Evolutionary conservation across 2,797 vertebrate species (phyloP).

Genomic region (Galagoides demidoff): DNA sequence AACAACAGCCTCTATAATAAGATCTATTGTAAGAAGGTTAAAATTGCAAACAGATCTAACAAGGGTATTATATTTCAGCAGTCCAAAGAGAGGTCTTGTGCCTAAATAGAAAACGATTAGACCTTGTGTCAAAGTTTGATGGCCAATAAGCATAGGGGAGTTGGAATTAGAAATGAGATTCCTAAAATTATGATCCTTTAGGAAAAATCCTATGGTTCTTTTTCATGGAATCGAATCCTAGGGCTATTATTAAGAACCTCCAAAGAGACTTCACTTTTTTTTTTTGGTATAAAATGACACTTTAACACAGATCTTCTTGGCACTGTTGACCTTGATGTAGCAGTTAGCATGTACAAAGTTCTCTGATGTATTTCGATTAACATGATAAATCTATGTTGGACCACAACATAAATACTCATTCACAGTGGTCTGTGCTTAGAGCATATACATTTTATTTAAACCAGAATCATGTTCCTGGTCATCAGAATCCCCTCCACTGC

Average conservation of each 20-base stretch:
- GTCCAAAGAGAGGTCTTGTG: neutral
- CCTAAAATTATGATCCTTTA: conserved; percentile 24
- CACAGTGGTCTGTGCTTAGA: neutral
- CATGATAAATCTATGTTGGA: conserved; percentile 14
- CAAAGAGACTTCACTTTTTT: neutral
- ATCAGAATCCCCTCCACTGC: neutral
- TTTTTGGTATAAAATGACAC: neutral
- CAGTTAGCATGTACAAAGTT: conserved; percentile 58
- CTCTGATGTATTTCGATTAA: conserved; percentile 54
- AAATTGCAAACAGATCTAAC: conserved; percentile 71
- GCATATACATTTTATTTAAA: conserved; percentile 11
- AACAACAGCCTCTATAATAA: conserved; percentile 55
- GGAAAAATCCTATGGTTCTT: neutral
- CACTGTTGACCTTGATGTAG: conserved; percentile 36
- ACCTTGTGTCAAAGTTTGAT: neutral
- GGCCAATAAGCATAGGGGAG: conserved; percentile 33
- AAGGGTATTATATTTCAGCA: conserved; percentile 50
- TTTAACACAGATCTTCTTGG: conserved; percentile 62
- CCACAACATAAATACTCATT: neutral
- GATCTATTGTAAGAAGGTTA: conserved; percentile 37
- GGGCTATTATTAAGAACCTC: neutral
- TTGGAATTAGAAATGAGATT: conserved; percentile 52
- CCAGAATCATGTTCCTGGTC: neutral
- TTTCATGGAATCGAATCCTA: neutral
- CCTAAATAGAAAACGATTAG: neutral